Base-by-base conservation (phyloP, 2,888 invertebrate genomes). In the Apodemia mormo region DNA sequence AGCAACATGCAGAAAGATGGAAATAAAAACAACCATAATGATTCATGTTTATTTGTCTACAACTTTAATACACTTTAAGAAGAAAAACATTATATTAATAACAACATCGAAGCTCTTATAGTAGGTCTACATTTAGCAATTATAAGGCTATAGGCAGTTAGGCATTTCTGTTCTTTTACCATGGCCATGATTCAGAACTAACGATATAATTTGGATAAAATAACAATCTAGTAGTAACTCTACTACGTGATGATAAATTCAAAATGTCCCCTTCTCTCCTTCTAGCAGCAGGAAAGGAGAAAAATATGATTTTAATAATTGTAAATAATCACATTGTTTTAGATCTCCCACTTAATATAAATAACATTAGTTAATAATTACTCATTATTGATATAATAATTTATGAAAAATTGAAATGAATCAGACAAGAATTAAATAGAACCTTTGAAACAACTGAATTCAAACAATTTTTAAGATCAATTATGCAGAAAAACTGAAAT, bases 261-360 rank as follows among this genome's bases (percentile, higher is more conserved):
- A 90, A 88, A 87, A 86, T 86, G 85, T 86, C 87, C 89, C 92
- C 88, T 91, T 90, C 85, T 89, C 90, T 89, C 90, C 92, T 88
- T 85, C 85, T 85, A 76, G 92, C 92, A 90, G 93, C 92, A 87
- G 88, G 86, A 90, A 92, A 92, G 90, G 84, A 85, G 85, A 85
- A 85, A 86, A 85, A 85, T 69, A 69, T 80, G 78, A 80, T 79
- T 79, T 80, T 82, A 82, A 80, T 81, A 81, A 80, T 64, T 80
- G 78, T 78, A 73, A 76, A 79, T 76, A 76, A 76, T 80, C 76
- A 80, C 71, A 79, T 78, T 71, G 76, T 72, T 73, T 73, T 75
- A 75, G 76, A 80, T 66, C 70, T 77, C 79, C 77, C 80, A 80
- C 78, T 76, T 75, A 71, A 45, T 69, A 40, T 9, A 9, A 10